These are phyloP conservation scores for Chelmon rostratus DNA, from an alignment of 2,797 vertebrate genomes.

Conservation along the genomic window DNA sequence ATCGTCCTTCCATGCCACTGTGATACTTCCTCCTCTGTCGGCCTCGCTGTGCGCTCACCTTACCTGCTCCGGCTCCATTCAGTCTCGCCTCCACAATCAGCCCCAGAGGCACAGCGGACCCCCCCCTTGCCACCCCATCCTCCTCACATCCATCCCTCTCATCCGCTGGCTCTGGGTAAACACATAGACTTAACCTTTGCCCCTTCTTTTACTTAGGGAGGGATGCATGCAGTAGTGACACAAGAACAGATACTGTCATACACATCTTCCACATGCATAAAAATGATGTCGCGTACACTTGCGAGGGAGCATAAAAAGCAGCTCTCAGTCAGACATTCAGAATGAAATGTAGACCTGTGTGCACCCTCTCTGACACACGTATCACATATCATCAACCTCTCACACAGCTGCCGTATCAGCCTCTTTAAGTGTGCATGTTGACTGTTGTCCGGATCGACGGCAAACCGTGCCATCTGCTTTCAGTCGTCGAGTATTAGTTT, in stretches of 20 bases:
- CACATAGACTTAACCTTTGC: conserved; percentile 55
- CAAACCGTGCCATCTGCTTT: conserved; percentile 52
- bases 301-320: conserved; percentile 20
- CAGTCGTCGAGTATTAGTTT: conserved; percentile 30
- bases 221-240: conserved; percentile 24
- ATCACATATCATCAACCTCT: conserved; percentile 57
- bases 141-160: conserved; percentile 55
- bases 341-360: conserved; percentile 51
- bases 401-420: conserved; percentile 58
- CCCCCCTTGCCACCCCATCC: conserved; percentile 45
- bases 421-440: conserved; percentile 44
- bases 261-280: conserved; percentile 4
- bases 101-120: conserved; percentile 67
- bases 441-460: conserved; percentile 48
- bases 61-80: conserved; percentile 87
- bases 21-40: conserved; percentile 80
- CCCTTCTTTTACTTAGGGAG: conserved; percentile 46
- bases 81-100: conserved; percentile 86
- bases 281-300: conserved; percentile 1
- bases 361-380: conserved; percentile 35
- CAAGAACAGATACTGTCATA: conserved; percentile 4
- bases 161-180: conserved; percentile 61
- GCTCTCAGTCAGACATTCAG: conserved; percentile 39
- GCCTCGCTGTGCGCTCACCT: conserved; percentile 80
- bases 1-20: conserved; percentile 78